These are phyloP conservation scores for Raja brachyura DNA, from an alignment of 2,113 vertebrate genomes.

Conservation along the genomic window DNA sequence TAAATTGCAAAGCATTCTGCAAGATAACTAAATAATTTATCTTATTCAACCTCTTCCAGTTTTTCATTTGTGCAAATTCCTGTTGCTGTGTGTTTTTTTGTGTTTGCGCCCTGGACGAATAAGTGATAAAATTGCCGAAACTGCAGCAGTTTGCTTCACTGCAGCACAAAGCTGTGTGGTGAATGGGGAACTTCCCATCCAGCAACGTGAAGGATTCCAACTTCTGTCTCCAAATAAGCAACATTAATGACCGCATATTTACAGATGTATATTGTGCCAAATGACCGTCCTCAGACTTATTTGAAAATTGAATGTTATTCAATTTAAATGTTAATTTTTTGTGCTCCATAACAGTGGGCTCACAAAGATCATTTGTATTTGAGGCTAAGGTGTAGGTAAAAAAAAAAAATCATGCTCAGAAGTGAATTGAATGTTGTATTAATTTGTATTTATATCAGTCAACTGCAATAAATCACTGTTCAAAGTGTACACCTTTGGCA, in stretches of 20 bases:
- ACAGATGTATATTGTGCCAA: background rate
- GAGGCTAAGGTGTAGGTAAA: background rate
- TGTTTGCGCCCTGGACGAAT: background rate
- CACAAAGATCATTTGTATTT: constrained; percentile 6
- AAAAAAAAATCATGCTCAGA: background rate
- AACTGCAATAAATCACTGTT: constrained; percentile 35
- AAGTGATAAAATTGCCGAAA: background rate
- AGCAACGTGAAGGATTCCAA: background rate
- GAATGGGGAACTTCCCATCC: background rate
- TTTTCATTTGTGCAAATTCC: constrained; percentile 43
- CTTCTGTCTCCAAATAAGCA: background rate
- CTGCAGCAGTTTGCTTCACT: background rate
- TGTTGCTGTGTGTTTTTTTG: constrained; percentile 39
- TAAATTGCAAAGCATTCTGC: background rate
- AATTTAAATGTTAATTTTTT: constrained; percentile 38
- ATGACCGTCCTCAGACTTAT: background rate
- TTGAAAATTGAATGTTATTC: constrained; percentile 31
- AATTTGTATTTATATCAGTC: constrained; percentile 19
- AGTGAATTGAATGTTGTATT: background rate
- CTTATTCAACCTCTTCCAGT: constrained; percentile 42
- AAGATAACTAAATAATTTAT: background rate
- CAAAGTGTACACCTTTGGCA: background rate
- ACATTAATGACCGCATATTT: constrained; percentile 12
- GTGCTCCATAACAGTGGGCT: background rate
- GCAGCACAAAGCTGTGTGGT: background rate